Conservation (phyloP, 2,113 vertebrate species). For the Lanius collurio region DNA sequence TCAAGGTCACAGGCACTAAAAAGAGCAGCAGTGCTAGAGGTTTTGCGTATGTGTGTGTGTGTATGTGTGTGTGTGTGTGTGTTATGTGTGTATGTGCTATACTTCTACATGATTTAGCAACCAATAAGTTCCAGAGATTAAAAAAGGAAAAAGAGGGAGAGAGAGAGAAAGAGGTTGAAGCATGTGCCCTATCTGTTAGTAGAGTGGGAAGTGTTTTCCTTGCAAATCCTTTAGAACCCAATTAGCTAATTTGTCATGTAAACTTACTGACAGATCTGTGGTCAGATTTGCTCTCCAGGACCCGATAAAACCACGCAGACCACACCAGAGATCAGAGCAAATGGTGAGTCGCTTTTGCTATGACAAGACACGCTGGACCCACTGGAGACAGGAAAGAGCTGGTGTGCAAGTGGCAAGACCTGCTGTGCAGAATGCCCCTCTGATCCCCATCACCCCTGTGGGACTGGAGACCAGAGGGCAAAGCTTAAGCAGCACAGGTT, state of each 20-base stretch:
- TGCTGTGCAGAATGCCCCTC: not conserved
- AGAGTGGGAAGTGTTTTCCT: conserved; percentile 67
- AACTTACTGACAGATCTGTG: conserved; percentile 57
- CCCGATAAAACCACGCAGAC: conserved; percentile 21
- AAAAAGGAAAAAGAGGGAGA: conserved; percentile 14
- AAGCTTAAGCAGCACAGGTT: not conserved
- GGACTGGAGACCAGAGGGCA: not conserved
- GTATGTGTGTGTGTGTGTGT: conserved; percentile 35
- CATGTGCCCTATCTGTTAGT: conserved; percentile 62
- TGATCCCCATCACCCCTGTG: fast-evolving
- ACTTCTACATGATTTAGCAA: conserved; percentile 73
- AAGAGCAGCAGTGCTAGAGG: conserved; percentile 74
- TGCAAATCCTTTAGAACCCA: conserved; percentile 75
- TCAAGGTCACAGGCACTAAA: conserved; percentile 82
- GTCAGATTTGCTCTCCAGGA: conserved; percentile 51
- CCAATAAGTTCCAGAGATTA: conserved; percentile 67
- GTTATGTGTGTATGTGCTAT: conserved; percentile 44
- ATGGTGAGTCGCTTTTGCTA: not conserved
- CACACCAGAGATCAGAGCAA: conserved; percentile 5
- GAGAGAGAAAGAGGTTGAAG: conserved; percentile 35
- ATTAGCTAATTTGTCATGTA: conserved; percentile 74
- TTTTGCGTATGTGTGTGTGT: conserved; percentile 46
- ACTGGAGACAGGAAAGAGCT: not conserved
- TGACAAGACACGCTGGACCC: not conserved
- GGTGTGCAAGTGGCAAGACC: not conserved